These are phyloP conservation scores for human DNA, from an alignment of 2,113 vertebrate genomes.

Conservation along the genomic window DNA sequence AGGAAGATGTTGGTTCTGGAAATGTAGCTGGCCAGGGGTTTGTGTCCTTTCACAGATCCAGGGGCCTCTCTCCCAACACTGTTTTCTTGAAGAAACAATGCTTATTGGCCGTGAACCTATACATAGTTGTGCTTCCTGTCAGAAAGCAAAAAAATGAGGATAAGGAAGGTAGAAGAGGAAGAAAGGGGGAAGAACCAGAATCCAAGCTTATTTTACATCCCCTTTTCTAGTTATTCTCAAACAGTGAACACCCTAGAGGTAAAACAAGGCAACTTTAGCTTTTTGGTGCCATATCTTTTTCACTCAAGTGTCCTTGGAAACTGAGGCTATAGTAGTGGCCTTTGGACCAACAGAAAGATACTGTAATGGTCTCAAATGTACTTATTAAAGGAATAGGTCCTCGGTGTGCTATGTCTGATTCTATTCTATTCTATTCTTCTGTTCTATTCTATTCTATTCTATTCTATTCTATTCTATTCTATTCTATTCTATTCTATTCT, in stretches of 20 bases:
- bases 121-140: neutral
- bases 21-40: neutral
- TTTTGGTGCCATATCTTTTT: neutral
- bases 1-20: neutral
- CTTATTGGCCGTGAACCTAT: neutral
- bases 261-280: neutral
- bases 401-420: neutral
- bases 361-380: neutral
- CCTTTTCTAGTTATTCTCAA: neutral
- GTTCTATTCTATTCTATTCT: neutral
- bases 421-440: neutral
- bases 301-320: neutral
- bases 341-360: neutral
- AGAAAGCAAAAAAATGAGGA: neutral
- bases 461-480: neutral
- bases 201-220: neutral
- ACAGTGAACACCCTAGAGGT: neutral
- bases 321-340: neutral
- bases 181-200: neutral
- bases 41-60: neutral
- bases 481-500: too few species aligned
- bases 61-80: neutral
- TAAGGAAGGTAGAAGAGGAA: neutral
- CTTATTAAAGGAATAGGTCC: neutral
- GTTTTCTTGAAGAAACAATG: neutral